Evolutionary conservation across 1,140 invertebrate species (phyloP).

Genomic region (Diploscapter pachys): DNA sequence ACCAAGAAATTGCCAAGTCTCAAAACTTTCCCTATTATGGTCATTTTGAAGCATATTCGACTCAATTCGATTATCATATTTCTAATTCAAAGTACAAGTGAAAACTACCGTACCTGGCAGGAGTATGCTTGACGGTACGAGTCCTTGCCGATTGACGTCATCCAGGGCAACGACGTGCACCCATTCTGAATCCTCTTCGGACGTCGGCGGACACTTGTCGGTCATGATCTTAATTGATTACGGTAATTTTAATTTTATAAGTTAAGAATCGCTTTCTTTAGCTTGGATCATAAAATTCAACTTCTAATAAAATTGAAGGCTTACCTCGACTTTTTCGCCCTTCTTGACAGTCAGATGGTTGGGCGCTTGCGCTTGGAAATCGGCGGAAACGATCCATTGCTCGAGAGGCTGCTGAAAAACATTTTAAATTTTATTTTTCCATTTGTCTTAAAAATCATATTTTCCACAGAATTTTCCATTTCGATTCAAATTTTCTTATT

Average conservation of each 20-base stretch:
- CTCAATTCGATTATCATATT: too few species aligned
- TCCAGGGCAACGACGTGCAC: slow-evolving; percentile 17
- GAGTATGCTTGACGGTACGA: slow-evolving; percentile 17
- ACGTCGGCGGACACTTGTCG: slow-evolving; percentile 16
- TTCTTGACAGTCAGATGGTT: slow-evolving; percentile 21
- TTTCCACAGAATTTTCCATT: too few species aligned
- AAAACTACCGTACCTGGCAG: slow-evolving; percentile 16
- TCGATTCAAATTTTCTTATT: too few species aligned
- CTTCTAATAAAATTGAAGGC: not conserved
- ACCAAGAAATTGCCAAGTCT: too few species aligned
- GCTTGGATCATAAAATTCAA: too few species aligned
- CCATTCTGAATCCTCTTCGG: slow-evolving; percentile 19
- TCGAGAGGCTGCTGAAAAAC: slow-evolving; percentile 23
- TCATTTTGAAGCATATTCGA: too few species aligned
- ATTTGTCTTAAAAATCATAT: not conserved
- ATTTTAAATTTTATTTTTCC: not conserved
- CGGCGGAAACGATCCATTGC: slow-evolving; percentile 20
- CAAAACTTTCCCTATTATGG: too few species aligned
- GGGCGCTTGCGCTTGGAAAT: slow-evolving; percentile 15
- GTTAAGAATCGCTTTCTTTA: too few species aligned
- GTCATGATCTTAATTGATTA: not conserved
- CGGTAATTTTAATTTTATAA: too few species aligned
- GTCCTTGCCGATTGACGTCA: slow-evolving; percentile 14
- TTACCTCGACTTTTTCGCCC: slow-evolving; percentile 28
- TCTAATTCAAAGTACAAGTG: not conserved